A percentile compares a stretch with the other conserved stretches of the same genome.
Evolutionary conservation across 2,888 invertebrate genomes (phyloP).

Genomic region (Meandrusa payeni): DNA sequence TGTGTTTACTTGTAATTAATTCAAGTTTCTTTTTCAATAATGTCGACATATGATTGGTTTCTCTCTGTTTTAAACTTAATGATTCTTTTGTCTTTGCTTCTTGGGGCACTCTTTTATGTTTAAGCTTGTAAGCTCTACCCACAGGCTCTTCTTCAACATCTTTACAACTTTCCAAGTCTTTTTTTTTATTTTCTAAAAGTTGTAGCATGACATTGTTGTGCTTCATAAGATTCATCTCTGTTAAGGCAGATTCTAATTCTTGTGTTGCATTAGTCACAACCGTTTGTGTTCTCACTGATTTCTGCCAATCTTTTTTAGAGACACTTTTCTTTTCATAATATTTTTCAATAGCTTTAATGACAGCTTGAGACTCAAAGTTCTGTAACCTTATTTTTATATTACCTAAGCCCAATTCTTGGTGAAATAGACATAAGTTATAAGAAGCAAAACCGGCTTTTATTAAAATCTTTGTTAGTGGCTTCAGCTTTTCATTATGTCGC

Average conservation of each 20-base stretch:
- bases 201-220: constrained; percentile 28
- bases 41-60: constrained; percentile 12
- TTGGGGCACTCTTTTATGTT: background rate
- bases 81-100: constrained; percentile 14
- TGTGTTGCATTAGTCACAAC: constrained; percentile 35
- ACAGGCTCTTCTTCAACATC: constrained; percentile 46
- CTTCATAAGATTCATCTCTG: constrained; percentile 35
- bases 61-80: constrained; percentile 1
- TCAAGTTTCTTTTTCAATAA: constrained; percentile 24
- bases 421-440: constrained; percentile 43
- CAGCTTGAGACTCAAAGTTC: constrained; percentile 31
- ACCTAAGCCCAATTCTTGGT: constrained; percentile 39
- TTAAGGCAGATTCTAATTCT: constrained; percentile 36
- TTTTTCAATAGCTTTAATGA: constrained; percentile 41
- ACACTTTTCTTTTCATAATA: constrained; percentile 29
- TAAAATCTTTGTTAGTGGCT: constrained; percentile 39
- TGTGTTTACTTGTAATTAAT: constrained; percentile 17
- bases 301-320: constrained; percentile 31
- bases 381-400: constrained; percentile 44
- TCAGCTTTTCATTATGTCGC: constrained; percentile 34
- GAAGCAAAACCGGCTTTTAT: constrained; percentile 41
- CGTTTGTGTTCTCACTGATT: constrained; percentile 41
- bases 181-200: constrained; percentile 39
- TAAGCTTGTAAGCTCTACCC: constrained; percentile 38
- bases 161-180: constrained; percentile 50